These are phyloP conservation scores for Mus pahari DNA, from an alignment of 2,113 vertebrate species.

Conservation along the genomic window DNA sequence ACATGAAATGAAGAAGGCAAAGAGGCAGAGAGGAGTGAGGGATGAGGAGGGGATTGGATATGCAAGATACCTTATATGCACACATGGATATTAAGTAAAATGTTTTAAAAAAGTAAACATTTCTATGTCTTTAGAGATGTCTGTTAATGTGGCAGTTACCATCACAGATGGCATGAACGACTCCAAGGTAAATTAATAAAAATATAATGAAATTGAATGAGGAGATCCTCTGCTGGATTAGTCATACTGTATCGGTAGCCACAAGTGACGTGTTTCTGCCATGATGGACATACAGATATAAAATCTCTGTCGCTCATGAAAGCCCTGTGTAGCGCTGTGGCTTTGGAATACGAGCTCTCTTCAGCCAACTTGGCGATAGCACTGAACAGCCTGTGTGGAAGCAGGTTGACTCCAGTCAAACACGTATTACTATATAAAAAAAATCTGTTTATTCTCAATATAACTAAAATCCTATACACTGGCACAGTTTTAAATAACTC, in stretches of 20 bases:
- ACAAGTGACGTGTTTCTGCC: no score
- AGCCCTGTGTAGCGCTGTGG: not conserved
- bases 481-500: slow-evolving; percentile 19
- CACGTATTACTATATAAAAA: not conserved
- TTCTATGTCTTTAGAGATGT: not conserved
- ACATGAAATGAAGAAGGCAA: not conserved
- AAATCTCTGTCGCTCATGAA: not conserved
- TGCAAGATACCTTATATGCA: not conserved
- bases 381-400: not conserved
- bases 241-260: not conserved
- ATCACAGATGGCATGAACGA: not conserved
- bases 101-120: not conserved
- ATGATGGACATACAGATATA: no score
- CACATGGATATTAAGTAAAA: not conserved
- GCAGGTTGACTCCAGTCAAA: not conserved
- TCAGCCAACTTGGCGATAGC: not conserved
- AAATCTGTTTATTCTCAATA: not conserved
- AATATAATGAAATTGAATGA: not conserved
- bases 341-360: not conserved
- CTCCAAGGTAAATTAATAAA: slow-evolving; percentile 23
- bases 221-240: not conserved
- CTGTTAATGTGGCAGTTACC: not conserved
- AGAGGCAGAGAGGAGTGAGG: no score
- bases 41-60: no score
- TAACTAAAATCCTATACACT: slow-evolving; percentile 25